A percentile compares a stretch with the other conserved stretches of the same genome.
Evolutionary conservation across 1,140 invertebrate genomes (phyloP).

Genomic region (Pentalonia nigronervosa): DNA sequence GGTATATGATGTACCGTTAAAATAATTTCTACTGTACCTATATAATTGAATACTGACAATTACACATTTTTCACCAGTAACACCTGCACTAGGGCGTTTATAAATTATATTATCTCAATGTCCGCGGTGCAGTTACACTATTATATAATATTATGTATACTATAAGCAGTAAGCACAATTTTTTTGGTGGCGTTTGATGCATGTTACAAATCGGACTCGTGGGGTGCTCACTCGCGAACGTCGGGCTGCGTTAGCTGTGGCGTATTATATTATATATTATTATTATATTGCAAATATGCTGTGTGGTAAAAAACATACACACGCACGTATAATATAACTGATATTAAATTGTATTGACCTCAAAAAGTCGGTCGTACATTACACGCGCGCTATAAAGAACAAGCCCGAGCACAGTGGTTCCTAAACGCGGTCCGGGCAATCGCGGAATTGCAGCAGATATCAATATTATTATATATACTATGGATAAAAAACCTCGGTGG

Average conservation of each 20-base stretch:
- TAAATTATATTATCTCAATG: neutral
- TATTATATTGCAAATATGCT: slow-evolving; percentile 2
- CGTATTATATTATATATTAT: neutral
- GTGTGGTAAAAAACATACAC: neutral
- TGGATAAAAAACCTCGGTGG: neutral
- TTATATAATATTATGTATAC: no score
- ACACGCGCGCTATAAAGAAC: neutral
- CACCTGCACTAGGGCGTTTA: neutral
- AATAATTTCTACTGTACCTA: neutral
- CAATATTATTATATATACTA: no score
- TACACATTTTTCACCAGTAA: neutral
- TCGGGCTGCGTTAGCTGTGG: neutral
- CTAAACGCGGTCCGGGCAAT: neutral
- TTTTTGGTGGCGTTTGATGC: neutral
- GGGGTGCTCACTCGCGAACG: neutral
- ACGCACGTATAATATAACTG: neutral
- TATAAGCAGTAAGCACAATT: neutral
- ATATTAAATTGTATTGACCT: slow-evolving; percentile 44
- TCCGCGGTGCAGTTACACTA: neutral
- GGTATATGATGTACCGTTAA: neutral
- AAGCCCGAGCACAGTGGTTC: neutral
- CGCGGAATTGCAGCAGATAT: neutral
- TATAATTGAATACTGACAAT: neutral
- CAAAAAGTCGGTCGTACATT: neutral
- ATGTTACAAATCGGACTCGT: neutral